Base-by-base conservation (phyloP, 92 coral and sea anemone species). In the Chrysogorgia sp. region DNA sequence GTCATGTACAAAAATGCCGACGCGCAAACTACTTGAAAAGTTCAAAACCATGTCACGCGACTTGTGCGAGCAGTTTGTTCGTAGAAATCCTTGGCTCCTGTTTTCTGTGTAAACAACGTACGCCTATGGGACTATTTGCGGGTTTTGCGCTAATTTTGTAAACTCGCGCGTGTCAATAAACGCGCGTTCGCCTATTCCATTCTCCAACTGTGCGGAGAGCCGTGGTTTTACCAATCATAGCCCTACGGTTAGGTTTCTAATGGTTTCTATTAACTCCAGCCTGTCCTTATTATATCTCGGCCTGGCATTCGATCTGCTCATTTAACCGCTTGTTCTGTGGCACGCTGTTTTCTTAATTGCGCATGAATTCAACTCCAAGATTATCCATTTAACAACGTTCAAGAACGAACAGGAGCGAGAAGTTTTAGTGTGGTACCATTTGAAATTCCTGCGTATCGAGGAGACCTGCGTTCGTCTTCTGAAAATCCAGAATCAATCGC, bases 321-420 rank as follows among this genome's bases (percentile, higher is more conserved):
- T 72, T 72, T 53, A 25, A 52, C 20, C 52, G 49, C 40, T 52
- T 52, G 49, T 53, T 57, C 34, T 49, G 79, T 33, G 5, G 37
- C 79, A 72, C 79, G 79, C 79, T 72, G 79, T 43, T 72, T 53
- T 57, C 63, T 35, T 72, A 72, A 72, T 48, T 50, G 79, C 79
- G 65, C 35, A 19, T 72, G 79, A 72, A 72, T 72, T 55, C 79
- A 72, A 21, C 79, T 33, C 28, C 65, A 26, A 72, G 79, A 72
- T 72, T 72, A 55, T 22, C 79, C 79, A 41, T 72, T 72, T 72
- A 72, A 33, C 64, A 14, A 31, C 34, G 63, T 72, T 56, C 55
- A 53, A 72, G 31, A 72, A 34, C 35, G 37, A 12, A 47, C 10
- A 15, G n/a, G 15, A 47, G n/a, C 12, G 43, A 37, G 43, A 4